phyloP scores from a whole-genome alignment of 2,888 invertebrate species.

The Plagiodera versicolora region DNA sequence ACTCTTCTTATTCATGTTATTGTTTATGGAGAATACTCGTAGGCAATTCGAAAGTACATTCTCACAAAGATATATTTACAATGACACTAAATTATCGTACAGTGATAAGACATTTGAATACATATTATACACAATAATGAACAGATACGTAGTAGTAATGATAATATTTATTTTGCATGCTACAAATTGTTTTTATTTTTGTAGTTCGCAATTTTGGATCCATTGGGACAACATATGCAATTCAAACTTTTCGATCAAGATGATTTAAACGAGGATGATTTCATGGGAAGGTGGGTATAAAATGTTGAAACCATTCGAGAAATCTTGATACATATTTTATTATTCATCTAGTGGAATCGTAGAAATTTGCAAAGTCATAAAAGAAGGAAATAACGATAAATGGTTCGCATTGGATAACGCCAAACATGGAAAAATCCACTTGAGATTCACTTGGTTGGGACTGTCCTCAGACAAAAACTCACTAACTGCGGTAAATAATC shows the following conservation, averaged over 20 bases:
- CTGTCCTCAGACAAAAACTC: slow-evolving; percentile 69
- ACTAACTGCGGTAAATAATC: slow-evolving; percentile 67
- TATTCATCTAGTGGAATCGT: slow-evolving; percentile 78
- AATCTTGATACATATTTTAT: slow-evolving; percentile 27
- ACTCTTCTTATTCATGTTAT: background rate
- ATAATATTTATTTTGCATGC: background rate
- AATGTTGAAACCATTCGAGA: background rate
- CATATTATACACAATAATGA: too few relatives aligned
- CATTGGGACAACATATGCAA: slow-evolving; percentile 43
- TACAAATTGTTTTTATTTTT: slow-evolving; percentile 20
- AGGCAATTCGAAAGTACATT: background rate
- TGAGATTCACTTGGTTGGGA: slow-evolving; percentile 85
- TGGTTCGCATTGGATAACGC: slow-evolving; percentile 83
- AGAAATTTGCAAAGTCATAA: slow-evolving; percentile 40
- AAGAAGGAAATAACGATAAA: slow-evolving; percentile 41
- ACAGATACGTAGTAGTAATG: background rate
- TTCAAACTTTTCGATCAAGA: slow-evolving; percentile 46
- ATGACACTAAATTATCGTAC: too few relatives aligned
- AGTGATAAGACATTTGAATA: too few relatives aligned
- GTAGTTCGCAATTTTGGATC: slow-evolving; percentile 46
- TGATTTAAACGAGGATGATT: slow-evolving; percentile 44
- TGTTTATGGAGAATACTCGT: background rate
- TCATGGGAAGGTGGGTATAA: slow-evolving; percentile 41
- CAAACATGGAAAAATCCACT: slow-evolving; percentile 87
- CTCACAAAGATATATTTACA: too few relatives aligned